These are phyloP conservation scores for Oriolus oriolus DNA, from an alignment of 2,113 vertebrate genomes.

Conservation along the genomic window DNA sequence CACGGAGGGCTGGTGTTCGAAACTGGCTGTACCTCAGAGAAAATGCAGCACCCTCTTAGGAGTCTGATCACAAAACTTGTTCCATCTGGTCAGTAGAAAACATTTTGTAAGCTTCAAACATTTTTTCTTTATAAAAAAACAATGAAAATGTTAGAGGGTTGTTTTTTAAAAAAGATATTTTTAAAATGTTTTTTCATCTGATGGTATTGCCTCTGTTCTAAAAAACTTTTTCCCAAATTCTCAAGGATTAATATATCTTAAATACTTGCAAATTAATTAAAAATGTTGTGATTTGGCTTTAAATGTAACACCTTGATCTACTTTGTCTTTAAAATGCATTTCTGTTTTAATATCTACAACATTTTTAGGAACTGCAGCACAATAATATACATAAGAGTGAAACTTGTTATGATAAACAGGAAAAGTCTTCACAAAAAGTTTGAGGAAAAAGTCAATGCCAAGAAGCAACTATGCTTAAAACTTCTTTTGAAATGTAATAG, in stretches of 20 bases:
- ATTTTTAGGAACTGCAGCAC: neutral
- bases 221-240: neutral
- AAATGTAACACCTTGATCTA: neutral
- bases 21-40: neutral
- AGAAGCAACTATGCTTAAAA: neutral
- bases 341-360: neutral
- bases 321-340: neutral
- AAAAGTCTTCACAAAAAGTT: neutral
- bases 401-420: neutral
- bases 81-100: neutral
- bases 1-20: neutral
- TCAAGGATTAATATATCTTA: neutral
- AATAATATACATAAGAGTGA: neutral
- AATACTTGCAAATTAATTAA: neutral
- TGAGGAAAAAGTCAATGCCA: neutral
- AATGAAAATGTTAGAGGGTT: neutral
- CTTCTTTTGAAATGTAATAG: neutral
- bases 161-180: neutral
- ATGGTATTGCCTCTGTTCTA: neutral
- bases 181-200: neutral
- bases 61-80: neutral
- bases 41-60: neutral
- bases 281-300: neutral
- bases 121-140: neutral
- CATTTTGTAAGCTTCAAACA: neutral